Evolutionary conservation across 2,888 invertebrate species (phyloP).

Genomic region (Exocentrus adspersus): DNA sequence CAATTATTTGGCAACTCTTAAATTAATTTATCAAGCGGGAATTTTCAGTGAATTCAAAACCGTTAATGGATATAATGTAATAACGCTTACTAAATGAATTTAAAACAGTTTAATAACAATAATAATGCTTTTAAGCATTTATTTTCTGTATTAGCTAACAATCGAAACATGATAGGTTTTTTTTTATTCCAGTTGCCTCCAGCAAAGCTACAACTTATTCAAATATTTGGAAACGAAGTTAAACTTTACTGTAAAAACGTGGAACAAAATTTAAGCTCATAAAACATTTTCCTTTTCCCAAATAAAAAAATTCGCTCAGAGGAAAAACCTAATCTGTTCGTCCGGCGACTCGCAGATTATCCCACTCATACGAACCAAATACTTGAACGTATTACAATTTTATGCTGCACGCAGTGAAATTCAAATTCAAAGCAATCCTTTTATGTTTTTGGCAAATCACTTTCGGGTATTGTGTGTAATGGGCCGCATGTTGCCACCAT

Average conservation of each 20-base stretch:
- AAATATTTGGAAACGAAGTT: background rate
- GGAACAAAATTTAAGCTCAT: slow-evolving; percentile 6
- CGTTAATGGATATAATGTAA: background rate
- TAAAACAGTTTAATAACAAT: too few species aligned
- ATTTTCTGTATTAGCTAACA: too few species aligned
- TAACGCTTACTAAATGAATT: too few species aligned
- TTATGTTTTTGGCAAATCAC: slow-evolving; percentile 24
- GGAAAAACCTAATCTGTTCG: slow-evolving; percentile 22
- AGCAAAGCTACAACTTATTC: background rate
- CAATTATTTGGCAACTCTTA: slow-evolving; percentile 1
- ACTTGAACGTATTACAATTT: slow-evolving; percentile 24
- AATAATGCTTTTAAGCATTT: too few species aligned
- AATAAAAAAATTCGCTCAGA: slow-evolving; percentile 9
- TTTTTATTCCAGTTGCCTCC: background rate
- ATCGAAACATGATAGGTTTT: too few species aligned
- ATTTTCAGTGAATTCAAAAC: background rate
- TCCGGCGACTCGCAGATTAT: slow-evolving; percentile 14
- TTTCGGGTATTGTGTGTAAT: slow-evolving; percentile 21
- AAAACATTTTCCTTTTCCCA: slow-evolving; percentile 6
- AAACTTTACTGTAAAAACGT: slow-evolving; percentile 7
- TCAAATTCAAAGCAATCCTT: slow-evolving; percentile 24
- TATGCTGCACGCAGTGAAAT: slow-evolving; percentile 14
- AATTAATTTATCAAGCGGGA: background rate
- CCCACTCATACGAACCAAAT: slow-evolving; percentile 20
- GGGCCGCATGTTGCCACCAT: slow-evolving; percentile 13